phyloP scores from a whole-genome alignment of 1,140 invertebrate genomes.

The Cherax quadricarinatus region DNA sequence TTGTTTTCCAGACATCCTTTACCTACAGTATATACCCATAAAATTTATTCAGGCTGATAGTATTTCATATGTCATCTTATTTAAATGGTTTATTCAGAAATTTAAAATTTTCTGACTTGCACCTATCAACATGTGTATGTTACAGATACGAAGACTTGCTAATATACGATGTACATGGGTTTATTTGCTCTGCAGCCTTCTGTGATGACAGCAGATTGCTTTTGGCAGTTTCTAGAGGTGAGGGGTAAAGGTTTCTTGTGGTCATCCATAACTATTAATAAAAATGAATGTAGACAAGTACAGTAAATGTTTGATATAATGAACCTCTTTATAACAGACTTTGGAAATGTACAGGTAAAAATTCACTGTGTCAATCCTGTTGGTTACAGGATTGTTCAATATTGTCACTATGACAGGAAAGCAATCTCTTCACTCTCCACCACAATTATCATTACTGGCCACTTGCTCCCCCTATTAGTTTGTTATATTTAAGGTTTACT shows the following conservation, averaged over 20 bases:
- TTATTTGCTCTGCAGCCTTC: constrained; percentile 9
- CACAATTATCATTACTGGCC: too few relatives aligned
- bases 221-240: constrained; percentile 33
- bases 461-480: too few relatives aligned
- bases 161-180: constrained; percentile 48
- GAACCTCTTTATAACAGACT: too few relatives aligned
- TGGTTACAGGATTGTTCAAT: too few relatives aligned
- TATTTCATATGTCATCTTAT: background rate
- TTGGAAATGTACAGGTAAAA: too few relatives aligned
- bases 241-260: background rate
- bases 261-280: background rate
- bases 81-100: background rate
- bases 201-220: constrained; percentile 15
- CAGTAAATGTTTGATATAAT: background rate
- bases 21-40: too few relatives aligned
- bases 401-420: too few relatives aligned
- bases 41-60: too few relatives aligned
- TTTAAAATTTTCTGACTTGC: background rate
- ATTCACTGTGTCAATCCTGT: too few relatives aligned
- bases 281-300: background rate
- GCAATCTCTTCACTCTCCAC: too few relatives aligned
- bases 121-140: background rate
- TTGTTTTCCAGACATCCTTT: too few relatives aligned
- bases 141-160: constrained; percentile 50
- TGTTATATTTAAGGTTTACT: too few relatives aligned